Base-by-base conservation (phyloP, 1,140 invertebrate species). In the Meloidogyne exigua region DNA sequence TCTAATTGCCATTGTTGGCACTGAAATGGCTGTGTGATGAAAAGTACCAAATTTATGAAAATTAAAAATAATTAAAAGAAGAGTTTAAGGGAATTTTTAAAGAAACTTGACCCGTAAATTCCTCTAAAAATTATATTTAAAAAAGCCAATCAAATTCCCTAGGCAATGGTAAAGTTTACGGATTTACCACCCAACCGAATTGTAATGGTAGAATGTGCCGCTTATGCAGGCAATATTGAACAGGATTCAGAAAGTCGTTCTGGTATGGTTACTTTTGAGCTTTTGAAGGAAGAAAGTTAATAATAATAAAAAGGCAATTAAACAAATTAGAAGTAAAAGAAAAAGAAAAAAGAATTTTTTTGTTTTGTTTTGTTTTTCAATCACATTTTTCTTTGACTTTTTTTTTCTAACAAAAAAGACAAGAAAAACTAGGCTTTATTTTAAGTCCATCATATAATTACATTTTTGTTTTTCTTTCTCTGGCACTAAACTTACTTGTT, bases 81-180 rank as follows among this genome's bases (percentile, higher is more conserved):
- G n/a, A n/a, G n/a, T n/a, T n/a, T n/a, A n/a, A n/a, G n/a, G n/a
- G n/a, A n/a, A n/a, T n/a, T n/a, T n/a, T n/a, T n/a, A n/a, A n/a
- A n/a, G n/a, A n/a, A n/a, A n/a, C n/a, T n/a, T n/a, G n/a, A n/a
- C n/a, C n/a, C n/a, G n/a, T n/a, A n/a, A n/a, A n/a, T n/a, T n/a
- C n/a, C n/a, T n/a, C n/a, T n/a, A n/a, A n/a, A n/a, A n/a, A n/a
- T 44, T 2, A 13, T 44, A 12, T 13, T 44, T 49, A 49, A 49
- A 49, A 42, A 75, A 75, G n/a, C n/a, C n/a, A n/a, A n/a, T n/a
- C n/a, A n/a, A 74, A 26, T n/a, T 75, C 77, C 65, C 10, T 70
- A 86, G 85, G 86, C 85, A 3, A 84, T 87, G 76, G 84, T 87
- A 28, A 88, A 88, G 69, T 87, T 87, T 81, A 82, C 72, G 3